These are phyloP conservation scores for Leucosticte australis DNA, from an alignment of 2,113 vertebrate species.

Conservation along the genomic window DNA sequence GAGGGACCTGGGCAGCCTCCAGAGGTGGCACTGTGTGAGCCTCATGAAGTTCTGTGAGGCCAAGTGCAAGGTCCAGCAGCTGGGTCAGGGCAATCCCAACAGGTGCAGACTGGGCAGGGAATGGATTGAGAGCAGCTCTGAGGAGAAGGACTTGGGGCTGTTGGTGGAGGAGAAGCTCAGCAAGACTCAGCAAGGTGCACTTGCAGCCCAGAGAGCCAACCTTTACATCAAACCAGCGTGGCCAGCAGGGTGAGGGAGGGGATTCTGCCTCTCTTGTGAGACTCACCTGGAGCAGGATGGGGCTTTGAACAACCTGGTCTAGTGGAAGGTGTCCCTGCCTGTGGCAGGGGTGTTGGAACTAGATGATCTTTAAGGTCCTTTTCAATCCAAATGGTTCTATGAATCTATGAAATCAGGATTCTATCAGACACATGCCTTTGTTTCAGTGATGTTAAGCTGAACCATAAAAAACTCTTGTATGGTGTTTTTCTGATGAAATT, in stretches of 20 bases:
- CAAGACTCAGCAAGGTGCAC: background rate
- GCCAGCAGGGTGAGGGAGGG: background rate
- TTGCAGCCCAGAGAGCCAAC: background rate
- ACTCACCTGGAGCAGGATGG: fast-evolving
- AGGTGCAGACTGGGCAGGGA: background rate
- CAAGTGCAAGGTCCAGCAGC: background rate
- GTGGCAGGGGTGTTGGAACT: background rate
- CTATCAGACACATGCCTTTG: background rate
- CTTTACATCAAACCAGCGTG: fast-evolving
- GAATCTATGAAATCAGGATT: background rate
- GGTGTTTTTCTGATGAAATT: background rate
- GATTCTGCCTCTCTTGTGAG: background rate
- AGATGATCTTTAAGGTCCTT: background rate
- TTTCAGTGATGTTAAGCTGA: background rate
- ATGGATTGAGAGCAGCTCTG: background rate
- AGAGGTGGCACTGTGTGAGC: background rate
- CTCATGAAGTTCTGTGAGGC: background rate
- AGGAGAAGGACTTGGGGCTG: background rate
- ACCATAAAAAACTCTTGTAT: background rate
- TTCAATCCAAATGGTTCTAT: background rate
- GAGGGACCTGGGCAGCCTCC: background rate
- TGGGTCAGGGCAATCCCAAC: background rate
- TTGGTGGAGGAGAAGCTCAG: background rate
- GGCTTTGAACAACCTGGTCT: background rate
- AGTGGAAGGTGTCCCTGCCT: background rate